A percentile compares a stretch with the other conserved stretches of the same genome.
Conservation (phyloP, 2,797 vertebrate species). For the Cottoperca gobio region DNA sequence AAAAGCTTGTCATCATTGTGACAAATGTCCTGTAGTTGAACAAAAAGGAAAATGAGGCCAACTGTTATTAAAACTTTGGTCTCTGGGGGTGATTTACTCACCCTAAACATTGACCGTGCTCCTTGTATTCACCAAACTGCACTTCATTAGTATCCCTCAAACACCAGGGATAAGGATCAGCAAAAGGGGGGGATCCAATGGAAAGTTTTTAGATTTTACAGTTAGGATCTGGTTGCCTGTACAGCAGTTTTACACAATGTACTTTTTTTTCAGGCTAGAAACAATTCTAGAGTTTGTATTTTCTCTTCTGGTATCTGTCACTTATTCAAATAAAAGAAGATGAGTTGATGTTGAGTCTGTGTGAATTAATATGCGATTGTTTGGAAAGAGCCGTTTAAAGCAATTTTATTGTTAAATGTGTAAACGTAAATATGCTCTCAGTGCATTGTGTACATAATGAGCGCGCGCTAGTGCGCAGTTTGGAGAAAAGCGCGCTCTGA, state of each 20-base stretch:
- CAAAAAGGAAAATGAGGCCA: not conserved
- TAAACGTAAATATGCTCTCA: not conserved
- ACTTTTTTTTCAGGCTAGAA: conserved; percentile 67
- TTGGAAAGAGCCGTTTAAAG: not conserved
- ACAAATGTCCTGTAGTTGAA: not conserved
- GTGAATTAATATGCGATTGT: not conserved
- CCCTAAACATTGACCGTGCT: not conserved
- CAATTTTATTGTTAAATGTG: not conserved
- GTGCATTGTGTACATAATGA: conserved; percentile 4
- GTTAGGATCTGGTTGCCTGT: conserved; percentile 54
- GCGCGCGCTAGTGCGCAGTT: conserved; percentile 46
- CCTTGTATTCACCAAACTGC: not conserved
- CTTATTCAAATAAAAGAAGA: conserved; percentile 71
- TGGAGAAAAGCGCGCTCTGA: conserved; percentile 55
- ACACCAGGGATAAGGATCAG: conserved; percentile 7
- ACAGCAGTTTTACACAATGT: conserved; percentile 66
- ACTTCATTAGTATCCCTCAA: not conserved
- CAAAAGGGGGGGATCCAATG: conserved; percentile 44
- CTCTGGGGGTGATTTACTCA: not conserved
- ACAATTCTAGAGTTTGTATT: conserved; percentile 78
- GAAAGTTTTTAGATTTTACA: conserved; percentile 64
- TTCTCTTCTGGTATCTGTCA: conserved; percentile 70
- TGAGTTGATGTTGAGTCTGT: conserved; percentile 26
- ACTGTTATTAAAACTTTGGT: not conserved
- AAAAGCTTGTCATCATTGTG: not conserved